phyloP scores from a whole-genome alignment of 1,140 invertebrate species.

The Drosophila tsacasi region DNA sequence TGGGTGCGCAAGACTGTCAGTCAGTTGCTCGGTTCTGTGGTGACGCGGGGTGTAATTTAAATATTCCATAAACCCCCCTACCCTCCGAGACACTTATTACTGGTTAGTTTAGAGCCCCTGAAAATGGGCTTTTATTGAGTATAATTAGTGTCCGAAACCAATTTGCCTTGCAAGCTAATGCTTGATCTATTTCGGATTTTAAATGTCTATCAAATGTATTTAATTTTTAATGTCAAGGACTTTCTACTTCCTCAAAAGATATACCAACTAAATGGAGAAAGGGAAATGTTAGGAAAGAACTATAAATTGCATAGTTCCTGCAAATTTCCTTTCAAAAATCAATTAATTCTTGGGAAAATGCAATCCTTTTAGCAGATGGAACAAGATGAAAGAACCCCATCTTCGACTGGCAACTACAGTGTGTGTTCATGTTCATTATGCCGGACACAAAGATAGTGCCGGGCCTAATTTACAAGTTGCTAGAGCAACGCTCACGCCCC shows the following conservation, averaged over 20 bases:
- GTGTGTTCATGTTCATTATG: conserved; percentile 58
- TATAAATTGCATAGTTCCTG: neutral
- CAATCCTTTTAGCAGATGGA: conserved; percentile 15
- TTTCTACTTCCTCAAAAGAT: no score
- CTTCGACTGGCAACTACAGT: conserved; percentile 18
- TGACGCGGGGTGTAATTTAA: conserved; percentile 21
- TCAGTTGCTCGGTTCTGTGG: conserved; percentile 1
- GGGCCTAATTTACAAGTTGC: conserved; percentile 67
- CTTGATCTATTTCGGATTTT: neutral
- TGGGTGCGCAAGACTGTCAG: conserved; percentile 23
- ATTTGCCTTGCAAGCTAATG: neutral
- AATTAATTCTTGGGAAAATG: conserved; percentile 6
- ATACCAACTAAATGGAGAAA: neutral
- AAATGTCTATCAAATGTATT: neutral
- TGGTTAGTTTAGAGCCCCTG: neutral
- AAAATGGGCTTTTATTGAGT: neutral
- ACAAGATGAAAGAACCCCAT: conserved; percentile 18
- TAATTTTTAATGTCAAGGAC: conserved; percentile 1
- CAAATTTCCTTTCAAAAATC: neutral
- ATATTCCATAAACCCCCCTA: conserved; percentile 19
- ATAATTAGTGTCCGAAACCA: neutral
- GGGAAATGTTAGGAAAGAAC: neutral
- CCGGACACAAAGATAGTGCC: conserved; percentile 39
- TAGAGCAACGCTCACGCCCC: conserved; percentile 19
- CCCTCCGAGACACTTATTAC: neutral